Conservation (phyloP, 2,113 vertebrate genomes). For the Paramisgurnus dabryanus region DNA sequence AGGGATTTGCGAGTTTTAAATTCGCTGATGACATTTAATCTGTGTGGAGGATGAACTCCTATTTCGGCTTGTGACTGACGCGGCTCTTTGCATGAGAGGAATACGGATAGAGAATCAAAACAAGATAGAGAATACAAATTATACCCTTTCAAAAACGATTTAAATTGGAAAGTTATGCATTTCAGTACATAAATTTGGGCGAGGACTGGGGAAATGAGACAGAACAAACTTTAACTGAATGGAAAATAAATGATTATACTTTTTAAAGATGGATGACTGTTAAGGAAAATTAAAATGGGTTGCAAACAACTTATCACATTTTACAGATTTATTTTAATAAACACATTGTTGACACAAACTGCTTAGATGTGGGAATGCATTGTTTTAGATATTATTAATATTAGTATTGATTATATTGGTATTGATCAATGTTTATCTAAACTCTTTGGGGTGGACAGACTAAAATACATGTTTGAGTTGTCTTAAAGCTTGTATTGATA, state of each 20-base stretch:
- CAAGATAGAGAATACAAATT: constrained; percentile 16
- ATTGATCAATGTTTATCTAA: too few relatives aligned
- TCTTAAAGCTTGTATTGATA: too few relatives aligned
- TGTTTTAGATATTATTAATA: not conserved
- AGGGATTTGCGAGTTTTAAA: constrained; percentile 73
- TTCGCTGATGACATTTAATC: constrained; percentile 78
- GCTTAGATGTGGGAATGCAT: not conserved
- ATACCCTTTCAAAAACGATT: not conserved
- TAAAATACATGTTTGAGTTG: too few relatives aligned
- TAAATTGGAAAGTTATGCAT: not conserved
- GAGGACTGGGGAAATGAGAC: not conserved
- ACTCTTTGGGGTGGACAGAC: too few relatives aligned
- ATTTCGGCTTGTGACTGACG: constrained; percentile 72
- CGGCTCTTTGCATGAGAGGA: constrained; percentile 51
- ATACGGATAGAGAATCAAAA: constrained; percentile 35
- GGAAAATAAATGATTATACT: too few relatives aligned
- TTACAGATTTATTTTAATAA: not conserved
- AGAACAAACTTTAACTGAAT: not conserved
- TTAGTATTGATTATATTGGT: too few relatives aligned
- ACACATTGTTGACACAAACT: not conserved
- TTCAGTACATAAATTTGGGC: not conserved
- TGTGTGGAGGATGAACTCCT: constrained; percentile 70
- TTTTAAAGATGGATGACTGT: too few relatives aligned
- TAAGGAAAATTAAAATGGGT: too few relatives aligned
- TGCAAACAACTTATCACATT: not conserved